Percentiles rank a stretch among this genome's conserved stretches.
Evolutionary conservation across 2,888 invertebrate genomes (phyloP).

Genomic region (Eilema griseolum): DNA sequence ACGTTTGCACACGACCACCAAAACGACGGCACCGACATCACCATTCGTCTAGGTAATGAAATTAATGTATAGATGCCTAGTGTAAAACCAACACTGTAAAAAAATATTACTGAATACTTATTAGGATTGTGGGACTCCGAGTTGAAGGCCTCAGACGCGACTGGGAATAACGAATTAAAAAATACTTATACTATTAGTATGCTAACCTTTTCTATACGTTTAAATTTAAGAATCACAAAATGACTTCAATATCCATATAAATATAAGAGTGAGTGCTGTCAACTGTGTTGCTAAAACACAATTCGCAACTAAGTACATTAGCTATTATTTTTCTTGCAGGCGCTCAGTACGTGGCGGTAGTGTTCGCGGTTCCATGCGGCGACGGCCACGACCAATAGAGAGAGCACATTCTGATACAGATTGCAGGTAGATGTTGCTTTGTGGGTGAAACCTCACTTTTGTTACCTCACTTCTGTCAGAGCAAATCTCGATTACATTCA

Average conservation of each 20-base stretch:
- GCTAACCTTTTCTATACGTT: too few species aligned
- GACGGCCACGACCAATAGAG: conserved; percentile 64
- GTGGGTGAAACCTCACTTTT: too few species aligned
- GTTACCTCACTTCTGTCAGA: too few species aligned
- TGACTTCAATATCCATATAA: too few species aligned
- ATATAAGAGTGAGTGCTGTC: neutral
- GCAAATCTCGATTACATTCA: too few species aligned
- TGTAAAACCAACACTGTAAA: too few species aligned
- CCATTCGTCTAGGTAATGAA: conserved; percentile 53
- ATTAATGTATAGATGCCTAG: neutral
- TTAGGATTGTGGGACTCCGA: too few species aligned
- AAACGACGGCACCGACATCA: conserved; percentile 81
- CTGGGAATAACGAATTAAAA: too few species aligned
- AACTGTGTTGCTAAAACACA: neutral
- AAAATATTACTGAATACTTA: too few species aligned
- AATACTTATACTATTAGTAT: too few species aligned
- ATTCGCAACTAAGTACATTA: neutral
- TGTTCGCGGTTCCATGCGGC: conserved; percentile 60
- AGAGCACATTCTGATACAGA: conserved; percentile 91
- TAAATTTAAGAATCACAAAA: too few species aligned
- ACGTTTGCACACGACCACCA: conserved; percentile 94
- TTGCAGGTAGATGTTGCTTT: conserved; percentile 85
- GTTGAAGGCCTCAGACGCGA: too few species aligned
- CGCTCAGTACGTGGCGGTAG: conserved; percentile 67
- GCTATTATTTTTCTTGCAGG: conserved; percentile 49